A percentile compares a stretch with the other conserved stretches of the same genome.
Conservation (phyloP, 2,113 vertebrate species). For the Arizona elegans region DNA sequence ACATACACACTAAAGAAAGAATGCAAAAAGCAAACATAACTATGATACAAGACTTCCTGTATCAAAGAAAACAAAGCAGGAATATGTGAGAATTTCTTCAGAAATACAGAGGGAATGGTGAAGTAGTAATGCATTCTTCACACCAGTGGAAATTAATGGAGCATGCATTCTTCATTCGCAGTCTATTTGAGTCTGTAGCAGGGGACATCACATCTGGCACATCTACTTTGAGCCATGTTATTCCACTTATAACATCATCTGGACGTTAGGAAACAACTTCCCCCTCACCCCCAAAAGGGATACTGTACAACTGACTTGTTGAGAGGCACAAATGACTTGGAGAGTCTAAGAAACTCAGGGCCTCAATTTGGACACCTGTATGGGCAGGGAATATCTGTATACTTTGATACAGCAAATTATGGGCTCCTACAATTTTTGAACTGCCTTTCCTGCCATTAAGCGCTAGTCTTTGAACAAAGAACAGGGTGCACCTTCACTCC, state of each 20-base stretch:
- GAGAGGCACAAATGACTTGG: conserved; percentile 62
- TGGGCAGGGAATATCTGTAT: conserved; percentile 36
- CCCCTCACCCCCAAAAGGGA: conserved; percentile 36
- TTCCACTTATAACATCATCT: conserved; percentile 48
- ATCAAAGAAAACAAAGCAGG: conserved; percentile 48
- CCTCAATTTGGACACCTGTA: background rate
- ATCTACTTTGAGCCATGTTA: conserved; percentile 58
- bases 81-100: conserved; percentile 38
- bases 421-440: conserved; percentile 53
- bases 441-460: conserved; percentile 20
- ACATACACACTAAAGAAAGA: conserved; percentile 17
- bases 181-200: conserved; percentile 56
- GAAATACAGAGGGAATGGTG: conserved; percentile 29
- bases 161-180: conserved; percentile 45
- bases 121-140: conserved; percentile 56
- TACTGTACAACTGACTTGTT: conserved; percentile 31
- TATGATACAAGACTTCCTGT: conserved; percentile 44
- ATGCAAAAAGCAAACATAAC: conserved; percentile 31
- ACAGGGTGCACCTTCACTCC: background rate
- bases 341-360: conserved; percentile 50
- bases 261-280: conserved; percentile 56
- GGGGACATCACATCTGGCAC: conserved; percentile 60
- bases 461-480: conserved; percentile 1
- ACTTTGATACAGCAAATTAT: conserved; percentile 35
- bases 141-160: conserved; percentile 56